Evolutionary conservation across 2,113 vertebrate species (phyloP), one percentile per base, ranked within the genome.

Genomic region (Falco punctatus): DNA sequence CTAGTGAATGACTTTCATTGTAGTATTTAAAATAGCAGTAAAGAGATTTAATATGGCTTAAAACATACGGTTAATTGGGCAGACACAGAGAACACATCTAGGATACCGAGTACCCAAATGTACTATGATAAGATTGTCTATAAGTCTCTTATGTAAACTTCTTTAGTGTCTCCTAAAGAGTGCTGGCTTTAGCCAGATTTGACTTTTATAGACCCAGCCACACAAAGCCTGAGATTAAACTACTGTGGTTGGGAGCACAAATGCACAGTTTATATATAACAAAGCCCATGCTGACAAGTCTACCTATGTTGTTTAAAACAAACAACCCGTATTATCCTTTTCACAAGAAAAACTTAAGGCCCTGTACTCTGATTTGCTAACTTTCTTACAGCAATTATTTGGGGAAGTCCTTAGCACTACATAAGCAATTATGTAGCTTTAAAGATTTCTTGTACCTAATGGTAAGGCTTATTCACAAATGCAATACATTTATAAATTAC

Each of bases 401-500:
- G 96, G 92, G 95, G 96, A 96, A 97, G 96, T 96, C 97, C 96
- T 98, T 96, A 96, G 94, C 61, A 80, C 95, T 96, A 96, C 87
- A 80, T 64, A 90, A n/a, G 79, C 86, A 83, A 92, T 96, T 95
- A 96, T 88, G 93, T 96, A 97, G 82, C 88, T 96, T 97, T 97
- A 96, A 96, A 96, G 93, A 83, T 97, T 98, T 97, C 97, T 97
- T 94, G 90, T 97, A 98, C 95, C 97, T 98, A 98, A 96, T 98
- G 98, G 98, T 98, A 98, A 98, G 98, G 98, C 98, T 98, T 98
- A 98, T 98, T 98, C 98, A 97, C 98, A 98, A 97, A 98, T 97
- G 96, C 80, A 98, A 93, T 92, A 97, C 64, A 96, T 98, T 97
- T 98, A 97, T 95, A 98, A 98, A 98, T 97, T 94, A 97, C 94